These are phyloP conservation scores for Pseudeuparius sepicola DNA, from an alignment of 2,888 invertebrate species.

Conservation along the genomic window DNA sequence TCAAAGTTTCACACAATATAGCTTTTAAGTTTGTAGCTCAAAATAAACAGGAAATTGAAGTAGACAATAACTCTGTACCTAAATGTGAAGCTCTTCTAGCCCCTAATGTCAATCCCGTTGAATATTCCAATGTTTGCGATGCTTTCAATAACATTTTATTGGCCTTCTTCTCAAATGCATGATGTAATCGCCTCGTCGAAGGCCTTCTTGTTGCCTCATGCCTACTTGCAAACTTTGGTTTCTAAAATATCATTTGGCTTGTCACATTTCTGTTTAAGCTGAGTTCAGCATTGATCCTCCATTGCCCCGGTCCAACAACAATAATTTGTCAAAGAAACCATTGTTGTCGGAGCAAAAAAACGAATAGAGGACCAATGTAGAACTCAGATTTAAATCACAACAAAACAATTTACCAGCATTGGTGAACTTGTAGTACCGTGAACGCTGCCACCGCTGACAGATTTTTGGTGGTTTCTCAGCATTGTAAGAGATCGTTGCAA, in stretches of 20 bases:
- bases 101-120: conserved; percentile 70
- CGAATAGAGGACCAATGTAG: too few species aligned
- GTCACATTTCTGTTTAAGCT: too few species aligned
- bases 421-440: conserved; percentile 48
- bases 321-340: too few species aligned
- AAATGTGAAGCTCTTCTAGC: conserved; percentile 46
- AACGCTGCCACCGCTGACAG: conserved; percentile 65
- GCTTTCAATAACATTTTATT: conserved; percentile 75
- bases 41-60: too few species aligned
- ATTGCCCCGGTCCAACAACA: too few species aligned
- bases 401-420: conserved; percentile 47
- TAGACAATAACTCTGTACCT: too few species aligned
- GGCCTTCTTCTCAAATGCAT: conserved; percentile 72
- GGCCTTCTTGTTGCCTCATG: conserved; percentile 71
- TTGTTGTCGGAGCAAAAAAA: too few species aligned
- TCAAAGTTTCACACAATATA: too few species aligned
- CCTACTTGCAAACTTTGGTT: conserved; percentile 58
- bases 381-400: not conserved
- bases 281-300: too few species aligned
- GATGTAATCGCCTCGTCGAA: conserved; percentile 71
- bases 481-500: conserved; percentile 65
- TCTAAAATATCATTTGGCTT: conserved; percentile 39
- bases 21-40: too few species aligned
- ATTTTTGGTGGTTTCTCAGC: conserved; percentile 70
- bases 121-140: conserved; percentile 72